Evolutionary conservation across 2,797 vertebrate genomes (phyloP).

Genomic region (Alfaro cultratus): DNA sequence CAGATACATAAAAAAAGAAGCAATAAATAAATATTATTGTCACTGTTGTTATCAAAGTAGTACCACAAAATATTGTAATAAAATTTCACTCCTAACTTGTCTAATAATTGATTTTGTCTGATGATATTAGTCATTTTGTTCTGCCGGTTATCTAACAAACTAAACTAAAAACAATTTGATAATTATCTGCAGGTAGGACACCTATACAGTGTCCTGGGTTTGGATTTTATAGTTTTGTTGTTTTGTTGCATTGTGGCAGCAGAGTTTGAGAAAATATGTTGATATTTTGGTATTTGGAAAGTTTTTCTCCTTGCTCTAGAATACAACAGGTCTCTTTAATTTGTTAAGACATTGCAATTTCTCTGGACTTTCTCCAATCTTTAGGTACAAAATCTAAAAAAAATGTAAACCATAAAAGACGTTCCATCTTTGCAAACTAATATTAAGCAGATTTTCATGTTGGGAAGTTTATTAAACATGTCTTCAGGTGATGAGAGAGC

Average conservation of each 20-base stretch:
- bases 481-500: constrained; percentile 59
- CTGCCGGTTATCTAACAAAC: neutral
- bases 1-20: too few relatives aligned
- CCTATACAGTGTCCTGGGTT: neutral
- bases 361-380: neutral
- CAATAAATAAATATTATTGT: too few relatives aligned
- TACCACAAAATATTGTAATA: too few relatives aligned
- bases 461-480: constrained; percentile 47
- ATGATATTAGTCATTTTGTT: neutral
- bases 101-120: neutral
- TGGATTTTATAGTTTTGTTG: neutral
- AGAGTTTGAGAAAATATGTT: neutral
- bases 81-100: neutral
- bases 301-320: neutral
- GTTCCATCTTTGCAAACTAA: neutral
- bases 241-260: neutral
- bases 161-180: neutral
- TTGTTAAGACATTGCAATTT: too few relatives aligned
- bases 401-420: neutral
- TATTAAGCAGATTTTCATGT: constrained; percentile 57
- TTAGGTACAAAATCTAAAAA: too few relatives aligned
- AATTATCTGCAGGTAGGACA: neutral
- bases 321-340: neutral
- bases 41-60: too few relatives aligned
- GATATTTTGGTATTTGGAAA: neutral